Base-by-base conservation (phyloP, 1,140 invertebrate genomes). In the Drosophila azteca region DNA sequence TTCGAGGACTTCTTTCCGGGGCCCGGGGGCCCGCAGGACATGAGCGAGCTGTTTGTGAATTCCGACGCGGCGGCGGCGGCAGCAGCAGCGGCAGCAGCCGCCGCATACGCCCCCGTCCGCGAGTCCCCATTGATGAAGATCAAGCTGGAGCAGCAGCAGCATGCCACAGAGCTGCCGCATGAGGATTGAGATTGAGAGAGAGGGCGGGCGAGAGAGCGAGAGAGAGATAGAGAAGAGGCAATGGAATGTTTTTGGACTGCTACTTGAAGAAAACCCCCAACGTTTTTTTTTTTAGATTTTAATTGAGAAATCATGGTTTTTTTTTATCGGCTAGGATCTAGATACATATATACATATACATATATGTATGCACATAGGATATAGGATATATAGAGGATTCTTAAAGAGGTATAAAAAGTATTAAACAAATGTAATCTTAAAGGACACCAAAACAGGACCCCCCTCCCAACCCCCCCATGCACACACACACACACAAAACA, bases 1-100 rank as follows among this genome's bases (percentile, higher is more conserved):
- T 93, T 93, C 51, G 93, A 93, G 91, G 93, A 93, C 64, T 92
- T 92, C 50, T 92, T 93, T 63, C 83, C 80, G 29, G 90, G 92
- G 15, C 67, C 67, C 3, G 52, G 64, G 35, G 35, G 35, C 3
- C 35, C 35, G 35, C 92, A 93, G 48, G 93, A 93, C 66, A 93
- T 95, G 91, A 93, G 94, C 78, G 92, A 94, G 73, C 84, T 95
- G 82, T 93, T 95, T 62, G 94, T 94, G 49, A 95, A 94, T 78
- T 94, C 95, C 6, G 94, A 94, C 41, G 93, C 94, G 15, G 71
- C 79, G 0, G 84, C 84, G 0, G 80, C 79, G 0, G 84, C 84
- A 0, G 80, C 82, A 7, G 83, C 84, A 0, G 84, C 79, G 0
- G 76, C 74, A 8, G 69, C 79, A 0, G 84, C 78, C 0, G 77